Base-by-base conservation (phyloP, 2,888 invertebrate species). In the Orthosia gracilis region DNA sequence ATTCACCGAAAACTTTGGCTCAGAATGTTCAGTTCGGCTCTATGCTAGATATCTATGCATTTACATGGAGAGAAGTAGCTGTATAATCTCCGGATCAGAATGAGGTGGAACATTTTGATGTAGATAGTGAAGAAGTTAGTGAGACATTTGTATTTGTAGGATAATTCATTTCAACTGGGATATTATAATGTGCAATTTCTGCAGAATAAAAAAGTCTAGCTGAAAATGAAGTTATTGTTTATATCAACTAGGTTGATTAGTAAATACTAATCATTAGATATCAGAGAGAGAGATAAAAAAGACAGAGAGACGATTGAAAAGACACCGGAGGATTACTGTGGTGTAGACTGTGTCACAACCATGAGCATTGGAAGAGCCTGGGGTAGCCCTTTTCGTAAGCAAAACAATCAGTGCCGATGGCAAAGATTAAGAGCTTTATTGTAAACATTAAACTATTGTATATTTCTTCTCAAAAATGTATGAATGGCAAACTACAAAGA, bases 1-100 rank as follows among this genome's bases (percentile, higher is more conserved):
- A 76, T 78, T 83, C 83, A 23, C 64, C 61, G 65, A 74, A 84
- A 86, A 85, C 79, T 86, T 86, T 62, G 57, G 68, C 80, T 61
- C 52, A 50, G 54, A 72, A 57, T 78, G 72, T 67, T 78, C 71
- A 26, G 71, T 72, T 71, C 63, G 63, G 63, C 69, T 78, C 59
- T 57, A 59, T 63, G 59, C 59, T 64, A 45, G 62, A 71, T 58
- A 76, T 66, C 62, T 67, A 40, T 59, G 71, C 4, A 49, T 50
- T 65, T 64, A 65, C 18, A 76, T 63, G 63, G 3, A 18, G 65
- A 52, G 47, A 63, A 54, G 15, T 69, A 58, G 26, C 26, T 17
- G 52, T 57, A 9, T 66, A 55, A 69, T 81, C 65, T 81, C 68
- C 58, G 66, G 63, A 49, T 63, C 3, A 47, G 58, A 67, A 59